phyloP scores from a whole-genome alignment of 2,113 vertebrate genomes.

The Tetrao urogallus region DNA sequence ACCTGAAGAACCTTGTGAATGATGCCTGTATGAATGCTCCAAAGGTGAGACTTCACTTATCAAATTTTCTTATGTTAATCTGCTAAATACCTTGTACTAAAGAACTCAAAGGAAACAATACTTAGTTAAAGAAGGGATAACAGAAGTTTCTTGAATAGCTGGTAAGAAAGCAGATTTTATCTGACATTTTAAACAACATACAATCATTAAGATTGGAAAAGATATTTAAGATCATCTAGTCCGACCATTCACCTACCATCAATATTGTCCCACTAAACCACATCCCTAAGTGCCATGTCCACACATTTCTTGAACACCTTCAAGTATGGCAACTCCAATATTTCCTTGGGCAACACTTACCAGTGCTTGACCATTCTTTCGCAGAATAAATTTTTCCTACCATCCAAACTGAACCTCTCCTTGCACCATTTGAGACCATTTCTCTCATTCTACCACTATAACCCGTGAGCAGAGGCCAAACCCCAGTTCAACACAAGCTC shows the following conservation, averaged over 20 bases:
- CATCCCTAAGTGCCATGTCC: background rate
- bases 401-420: too few species aligned
- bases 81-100: background rate
- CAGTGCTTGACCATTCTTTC: too few species aligned
- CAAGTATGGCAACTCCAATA: background rate
- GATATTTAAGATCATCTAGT: background rate
- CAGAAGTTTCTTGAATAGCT: background rate
- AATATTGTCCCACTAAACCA: too few species aligned
- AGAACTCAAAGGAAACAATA: background rate
- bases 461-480: too few species aligned
- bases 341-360: too few species aligned
- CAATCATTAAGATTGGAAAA: background rate
- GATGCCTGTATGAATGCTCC: background rate
- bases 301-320: background rate
- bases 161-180: background rate
- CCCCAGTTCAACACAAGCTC: too few species aligned
- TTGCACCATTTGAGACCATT: too few species aligned
- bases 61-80: background rate
- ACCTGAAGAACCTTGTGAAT: background rate
- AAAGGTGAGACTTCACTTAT: background rate
- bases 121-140: background rate
- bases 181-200: background rate
- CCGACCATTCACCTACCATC: too few species aligned
- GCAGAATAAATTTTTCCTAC: too few species aligned
- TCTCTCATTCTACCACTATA: too few species aligned